Evolutionary conservation across 2,797 vertebrate genomes (phyloP).

Genomic region (Paratrypauchen microcephalus): DNA sequence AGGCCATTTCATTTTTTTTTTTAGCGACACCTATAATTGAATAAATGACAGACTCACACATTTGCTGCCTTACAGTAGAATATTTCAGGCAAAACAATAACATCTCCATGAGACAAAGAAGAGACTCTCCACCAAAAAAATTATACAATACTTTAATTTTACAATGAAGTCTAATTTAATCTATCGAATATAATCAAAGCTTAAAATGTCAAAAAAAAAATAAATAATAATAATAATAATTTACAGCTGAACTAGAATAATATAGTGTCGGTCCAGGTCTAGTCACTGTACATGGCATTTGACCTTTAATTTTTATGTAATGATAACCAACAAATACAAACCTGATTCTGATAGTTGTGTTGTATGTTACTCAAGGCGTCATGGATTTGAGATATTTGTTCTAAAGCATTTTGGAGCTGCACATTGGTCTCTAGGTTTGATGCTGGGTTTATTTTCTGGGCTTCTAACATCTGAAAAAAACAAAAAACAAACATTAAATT

Average conservation of each 20-base stretch:
- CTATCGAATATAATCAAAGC: no score
- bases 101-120: no score
- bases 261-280: no score
- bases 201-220: no score
- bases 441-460: constrained; percentile 56
- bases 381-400: constrained; percentile 69
- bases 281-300: no score
- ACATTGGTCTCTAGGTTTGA: constrained; percentile 40
- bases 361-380: constrained; percentile 66
- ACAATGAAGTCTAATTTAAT: no score
- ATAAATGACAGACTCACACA: neutral
- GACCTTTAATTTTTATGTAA: no score
- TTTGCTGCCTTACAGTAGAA: neutral
- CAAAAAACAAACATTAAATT: constrained; percentile 5
- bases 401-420: constrained; percentile 74
- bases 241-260: no score
- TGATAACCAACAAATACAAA: constrained; percentile 22
- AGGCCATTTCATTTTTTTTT: no score
- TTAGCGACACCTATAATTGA: neutral
- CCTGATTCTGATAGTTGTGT: constrained; percentile 63
- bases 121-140: neutral
- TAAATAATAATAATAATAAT: no score
- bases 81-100: neutral
- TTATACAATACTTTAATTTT: neutral
- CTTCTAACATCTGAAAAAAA: constrained; percentile 76